Percentiles rank a stretch among this genome's conserved stretches.
Evolutionary conservation across 2,113 vertebrate genomes (phyloP).

Genomic region (Ageneiosus marmoratus): DNA sequence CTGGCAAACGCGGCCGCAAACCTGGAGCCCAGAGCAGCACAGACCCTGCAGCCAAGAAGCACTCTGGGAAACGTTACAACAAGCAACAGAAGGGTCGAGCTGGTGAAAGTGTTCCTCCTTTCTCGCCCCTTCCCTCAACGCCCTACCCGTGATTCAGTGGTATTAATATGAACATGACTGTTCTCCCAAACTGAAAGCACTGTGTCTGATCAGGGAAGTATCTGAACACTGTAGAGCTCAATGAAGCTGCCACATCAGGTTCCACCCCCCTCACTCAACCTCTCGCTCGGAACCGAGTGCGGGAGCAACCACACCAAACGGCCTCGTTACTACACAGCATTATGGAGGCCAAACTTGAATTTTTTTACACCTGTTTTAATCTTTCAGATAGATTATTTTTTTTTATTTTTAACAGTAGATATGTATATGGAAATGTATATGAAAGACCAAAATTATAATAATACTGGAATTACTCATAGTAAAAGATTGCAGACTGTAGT

Average conservation of each 20-base stretch:
- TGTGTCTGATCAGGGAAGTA: conserved; percentile 62
- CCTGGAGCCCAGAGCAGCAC: conserved; percentile 12
- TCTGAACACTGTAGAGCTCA: conserved; percentile 67
- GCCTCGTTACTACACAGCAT: conserved; percentile 70
- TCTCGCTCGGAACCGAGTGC: conserved; percentile 10
- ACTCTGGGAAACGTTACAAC: conserved; percentile 44
- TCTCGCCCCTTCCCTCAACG: conserved; percentile 56
- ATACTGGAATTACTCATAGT: conserved; percentile 66
- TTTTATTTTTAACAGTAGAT: conserved; percentile 60
- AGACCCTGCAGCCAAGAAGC: conserved; percentile 33
- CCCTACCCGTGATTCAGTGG: conserved; percentile 41
- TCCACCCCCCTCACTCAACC: conserved; percentile 25
- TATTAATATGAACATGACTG: conserved; percentile 41
- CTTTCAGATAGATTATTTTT: conserved; percentile 40
- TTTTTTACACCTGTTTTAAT: conserved; percentile 54
- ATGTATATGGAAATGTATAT: conserved; percentile 64
- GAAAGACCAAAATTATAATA: conserved; percentile 69
- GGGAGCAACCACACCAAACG: conserved; percentile 64
- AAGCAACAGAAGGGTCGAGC: conserved; percentile 46
- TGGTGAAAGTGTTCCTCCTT: conserved; percentile 32
- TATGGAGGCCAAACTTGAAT: conserved; percentile 78
- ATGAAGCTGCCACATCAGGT: conserved; percentile 73
- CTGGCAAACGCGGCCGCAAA: conserved; percentile 36
- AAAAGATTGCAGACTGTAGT: conserved; percentile 59
- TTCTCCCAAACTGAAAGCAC: conserved; percentile 53